Conservation (phyloP, 2,888 invertebrate genomes). For the Vesta saturnalis region DNA sequence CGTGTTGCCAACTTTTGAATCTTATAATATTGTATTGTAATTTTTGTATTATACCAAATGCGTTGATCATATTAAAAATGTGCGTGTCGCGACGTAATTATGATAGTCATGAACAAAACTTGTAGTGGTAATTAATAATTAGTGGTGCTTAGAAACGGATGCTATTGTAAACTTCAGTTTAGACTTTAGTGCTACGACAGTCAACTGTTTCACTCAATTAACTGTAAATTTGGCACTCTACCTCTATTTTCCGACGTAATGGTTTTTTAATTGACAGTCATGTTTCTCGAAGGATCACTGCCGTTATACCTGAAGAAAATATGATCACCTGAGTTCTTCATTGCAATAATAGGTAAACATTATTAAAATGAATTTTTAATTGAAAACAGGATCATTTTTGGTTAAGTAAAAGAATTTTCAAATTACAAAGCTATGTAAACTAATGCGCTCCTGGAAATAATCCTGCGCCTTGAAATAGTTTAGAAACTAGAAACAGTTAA, state of each 20-base stretch:
- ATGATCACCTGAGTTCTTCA: neutral
- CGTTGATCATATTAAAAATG: constrained; percentile 11
- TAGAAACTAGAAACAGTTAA: neutral
- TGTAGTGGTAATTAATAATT: constrained; percentile 21
- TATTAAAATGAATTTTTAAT: too few species aligned
- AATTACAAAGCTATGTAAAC: too few species aligned
- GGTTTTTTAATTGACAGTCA: constrained; percentile 15
- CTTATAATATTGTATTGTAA: neutral
- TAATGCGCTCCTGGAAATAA: neutral
- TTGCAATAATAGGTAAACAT: too few species aligned
- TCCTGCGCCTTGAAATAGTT: neutral
- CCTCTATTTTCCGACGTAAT: constrained; percentile 10
- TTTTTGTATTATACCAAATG: neutral
- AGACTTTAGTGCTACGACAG: constrained; percentile 6
- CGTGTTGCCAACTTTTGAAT: neutral
- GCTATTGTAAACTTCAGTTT: constrained; percentile 18
- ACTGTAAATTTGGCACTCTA: constrained; percentile 11
- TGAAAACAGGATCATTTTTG: too few species aligned
- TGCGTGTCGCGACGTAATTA: constrained; percentile 15
- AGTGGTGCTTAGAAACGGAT: constrained; percentile 18
- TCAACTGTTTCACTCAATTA: constrained; percentile 18
- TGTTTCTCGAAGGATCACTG: constrained; percentile 3
- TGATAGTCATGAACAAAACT: constrained; percentile 10
- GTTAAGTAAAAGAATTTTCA: too few species aligned
- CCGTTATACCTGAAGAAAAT: neutral